phyloP scores from a whole-genome alignment of 2,113 vertebrate species.

The Alaudala cheleensis region DNA sequence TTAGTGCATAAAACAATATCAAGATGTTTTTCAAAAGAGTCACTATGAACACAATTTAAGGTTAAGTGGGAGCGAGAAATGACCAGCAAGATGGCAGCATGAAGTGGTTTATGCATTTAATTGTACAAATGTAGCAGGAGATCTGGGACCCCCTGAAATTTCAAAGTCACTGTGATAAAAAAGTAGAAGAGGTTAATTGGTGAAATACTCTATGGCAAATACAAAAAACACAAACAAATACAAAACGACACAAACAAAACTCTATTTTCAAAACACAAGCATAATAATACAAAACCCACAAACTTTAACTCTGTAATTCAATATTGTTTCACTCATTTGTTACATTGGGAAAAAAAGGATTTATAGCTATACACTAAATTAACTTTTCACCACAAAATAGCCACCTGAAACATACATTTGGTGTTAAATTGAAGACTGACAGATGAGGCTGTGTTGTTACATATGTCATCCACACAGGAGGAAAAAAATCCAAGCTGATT shows the following conservation, averaged over 20 bases:
- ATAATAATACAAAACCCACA: background rate
- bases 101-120: background rate
- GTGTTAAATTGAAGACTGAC: background rate
- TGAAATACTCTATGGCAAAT: background rate
- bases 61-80: background rate
- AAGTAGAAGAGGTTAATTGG: background rate
- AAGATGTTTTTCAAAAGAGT: background rate
- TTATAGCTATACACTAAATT: background rate
- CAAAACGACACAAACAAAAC: background rate
- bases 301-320: background rate
- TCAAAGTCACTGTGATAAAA: background rate
- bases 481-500: background rate
- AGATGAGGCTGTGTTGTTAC: background rate
- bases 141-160: background rate
- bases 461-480: background rate
- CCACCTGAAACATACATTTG: background rate
- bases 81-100: background rate
- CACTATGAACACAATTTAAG: background rate
- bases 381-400: background rate
- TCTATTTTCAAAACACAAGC: background rate
- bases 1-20: background rate
- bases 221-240: background rate
- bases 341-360: accelerated
- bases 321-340: background rate
- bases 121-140: background rate